Evolutionary conservation across 1,140 invertebrate species (phyloP), one percentile per base, ranked within the genome.

Genomic region (Ganaspis sp.): DNA sequence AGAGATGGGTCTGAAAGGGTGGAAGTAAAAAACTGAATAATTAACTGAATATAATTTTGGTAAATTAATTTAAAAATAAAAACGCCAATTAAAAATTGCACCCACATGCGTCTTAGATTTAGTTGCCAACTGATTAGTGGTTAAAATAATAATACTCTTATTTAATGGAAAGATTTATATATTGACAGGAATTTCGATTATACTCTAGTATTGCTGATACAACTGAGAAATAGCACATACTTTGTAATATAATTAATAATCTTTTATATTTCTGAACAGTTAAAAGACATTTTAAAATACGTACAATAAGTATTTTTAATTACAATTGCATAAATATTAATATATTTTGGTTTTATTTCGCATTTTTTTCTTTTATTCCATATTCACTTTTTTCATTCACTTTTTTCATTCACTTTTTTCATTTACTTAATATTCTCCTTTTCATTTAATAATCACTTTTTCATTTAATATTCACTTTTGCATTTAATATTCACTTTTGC

Each of bases 1-100:
- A 90, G 38, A 90, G 87, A 69, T 89, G 89, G 77, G 89, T 90
- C 89, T 90, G 88, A 88, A 90, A 77, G 86, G 83, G 82, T 86
- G 83, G 54, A 90, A 90, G 84, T 86, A 81, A 88, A 86, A 84
- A 81, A 81, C 58, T 64, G 58, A 64, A 64, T 64, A 5, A 64
- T 64, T 64, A 64, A 82, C 85, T 77, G 86, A 70, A 85, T 85
- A 75, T 69, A 79, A 80, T 76, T 69, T 81, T 79, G 79, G 38
- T 78, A 83, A 84, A 85, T 70, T 78, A 84, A 75, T 74, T n/a
- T 71, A 80, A 84, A 84, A 84, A 83, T 77, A 85, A 83, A 84
- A 76, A 49, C 34, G 78, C 79, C 82, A 58, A 40, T 37, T 40
- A 37, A 38, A 71, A 23, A 71, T 23, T 71, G 1, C 19, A 49